Base-by-base conservation (phyloP, 2,888 invertebrate species). In the Chouioia cunea region DNA sequence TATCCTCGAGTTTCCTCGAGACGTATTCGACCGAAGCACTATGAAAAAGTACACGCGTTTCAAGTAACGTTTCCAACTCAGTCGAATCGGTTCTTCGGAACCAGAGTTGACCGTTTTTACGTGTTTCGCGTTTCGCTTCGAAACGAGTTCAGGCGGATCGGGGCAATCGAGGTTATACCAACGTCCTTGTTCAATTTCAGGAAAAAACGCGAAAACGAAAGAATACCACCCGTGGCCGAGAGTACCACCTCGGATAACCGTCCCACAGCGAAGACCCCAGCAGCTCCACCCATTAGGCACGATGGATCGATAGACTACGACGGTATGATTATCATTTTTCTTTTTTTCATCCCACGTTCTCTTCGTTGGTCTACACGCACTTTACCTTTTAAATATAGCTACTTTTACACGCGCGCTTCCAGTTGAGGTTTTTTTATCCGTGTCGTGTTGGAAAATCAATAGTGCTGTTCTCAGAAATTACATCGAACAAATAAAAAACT, bases 261-360 rank as follows among this genome's bases (percentile, higher is more conserved):
- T 62, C 62, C 57, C 6, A 27, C 20, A 14, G 22, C 44, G 1
- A 83, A 82, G 69, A 81, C 80, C 54, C 81, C 83, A 36, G 82
- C 82, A 67, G 87, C 87, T 76, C 89, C 88, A 77, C 90, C 90
- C 54, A 86, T 88, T 64, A 90, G 89, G 64, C 88, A 89, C 54
- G 92, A 93, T 80, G 93, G 93, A 70, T 91, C 91, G 74, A 89
- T 94, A 76, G 93, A 94, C 86, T 94, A 93, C 82, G 94, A 94
- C 87, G 92, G 92, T 92, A 80, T 86, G 86, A 56, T 56, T 20
- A 36, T 58, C 36, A 20, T 6, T 4, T 8, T 27, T 27, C 27
- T 27, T 27, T 27, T 36, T 36, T 1, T 36, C 10, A 10, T 36
- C 36, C 6, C 10, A 36, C 36, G 6, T 12, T 36, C 36, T 36